These are phyloP conservation scores for Cricetomys ansorgei DNA, from an alignment of 2,113 vertebrate genomes.

Conservation along the genomic window DNA sequence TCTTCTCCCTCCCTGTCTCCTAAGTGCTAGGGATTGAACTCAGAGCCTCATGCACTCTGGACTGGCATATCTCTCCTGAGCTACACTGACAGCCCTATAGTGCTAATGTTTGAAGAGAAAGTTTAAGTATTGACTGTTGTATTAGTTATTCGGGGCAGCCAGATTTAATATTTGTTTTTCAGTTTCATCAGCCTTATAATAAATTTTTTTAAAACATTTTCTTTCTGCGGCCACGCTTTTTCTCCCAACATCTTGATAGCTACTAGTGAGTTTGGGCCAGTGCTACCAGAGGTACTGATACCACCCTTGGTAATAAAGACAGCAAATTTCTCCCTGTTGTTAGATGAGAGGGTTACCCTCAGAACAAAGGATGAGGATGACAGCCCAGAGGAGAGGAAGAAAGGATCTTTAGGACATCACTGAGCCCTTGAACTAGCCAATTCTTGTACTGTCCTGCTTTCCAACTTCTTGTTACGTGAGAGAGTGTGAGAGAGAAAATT, in stretches of 20 bases:
- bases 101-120: conserved; percentile 16
- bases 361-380: background rate
- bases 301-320: background rate
- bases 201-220: conserved; percentile 14
- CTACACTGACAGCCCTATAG: background rate
- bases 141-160: conserved; percentile 16
- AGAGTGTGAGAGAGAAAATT: background rate
- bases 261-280: background rate
- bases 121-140: background rate
- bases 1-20: background rate
- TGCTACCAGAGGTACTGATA: background rate
- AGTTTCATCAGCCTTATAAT: conserved; percentile 38
- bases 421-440: background rate
- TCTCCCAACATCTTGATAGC: background rate
- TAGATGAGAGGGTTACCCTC: background rate
- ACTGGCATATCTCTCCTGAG: background rate
- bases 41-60: background rate
- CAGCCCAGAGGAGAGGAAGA: background rate
- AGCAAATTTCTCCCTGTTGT: background rate
- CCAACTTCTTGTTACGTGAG: background rate
- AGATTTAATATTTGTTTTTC: conserved; percentile 46
- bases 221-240: background rate
- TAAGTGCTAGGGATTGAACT: background rate
- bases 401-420: background rate
- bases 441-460: background rate